Evolutionary conservation across 92 coral and sea anemone genomes (phyloP).

Genomic region (Isaurus tuberculatus): DNA sequence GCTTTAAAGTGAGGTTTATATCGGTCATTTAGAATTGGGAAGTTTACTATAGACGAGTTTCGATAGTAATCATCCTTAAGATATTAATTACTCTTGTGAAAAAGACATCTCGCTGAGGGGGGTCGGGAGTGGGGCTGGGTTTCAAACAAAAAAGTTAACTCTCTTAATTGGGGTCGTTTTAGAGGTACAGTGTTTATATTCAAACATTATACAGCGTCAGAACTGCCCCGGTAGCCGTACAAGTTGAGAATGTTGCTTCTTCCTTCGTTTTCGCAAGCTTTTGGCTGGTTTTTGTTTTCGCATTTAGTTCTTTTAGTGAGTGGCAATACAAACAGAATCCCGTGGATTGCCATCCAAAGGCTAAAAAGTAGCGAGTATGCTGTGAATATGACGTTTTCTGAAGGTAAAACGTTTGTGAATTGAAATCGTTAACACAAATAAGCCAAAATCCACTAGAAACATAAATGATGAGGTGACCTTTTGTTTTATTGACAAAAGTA

Average conservation of each 20-base stretch:
- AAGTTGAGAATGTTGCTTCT: conserved; percentile 13
- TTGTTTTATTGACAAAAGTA: conserved; percentile 31
- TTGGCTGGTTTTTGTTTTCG: neutral
- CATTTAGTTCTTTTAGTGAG: neutral
- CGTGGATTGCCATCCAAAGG: conserved; percentile 20
- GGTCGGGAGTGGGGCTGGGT: conserved; percentile 39
- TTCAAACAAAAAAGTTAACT: conserved; percentile 41
- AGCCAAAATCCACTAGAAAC: conserved; percentile 6
- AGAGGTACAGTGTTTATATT: conserved; percentile 31
- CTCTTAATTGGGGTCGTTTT: conserved; percentile 35
- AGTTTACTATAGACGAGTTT: neutral
- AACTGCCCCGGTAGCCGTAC: neutral
- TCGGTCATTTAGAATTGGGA: neutral
- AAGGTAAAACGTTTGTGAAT: conserved; percentile 24
- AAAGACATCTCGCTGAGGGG: conserved; percentile 37
- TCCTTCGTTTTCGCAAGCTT: neutral
- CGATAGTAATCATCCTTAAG: neutral
- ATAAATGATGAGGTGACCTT: neutral
- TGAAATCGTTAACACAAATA: conserved; percentile 14
- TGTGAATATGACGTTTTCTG: neutral
- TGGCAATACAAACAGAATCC: neutral
- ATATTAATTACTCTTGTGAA: conserved; percentile 29
- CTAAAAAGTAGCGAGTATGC: conserved; percentile 8
- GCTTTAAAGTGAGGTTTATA: neutral
- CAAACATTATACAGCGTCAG: conserved; percentile 39